phyloP scores from a whole-genome alignment of 2,888 invertebrate genomes.

The Sinentomon sp. region DNA sequence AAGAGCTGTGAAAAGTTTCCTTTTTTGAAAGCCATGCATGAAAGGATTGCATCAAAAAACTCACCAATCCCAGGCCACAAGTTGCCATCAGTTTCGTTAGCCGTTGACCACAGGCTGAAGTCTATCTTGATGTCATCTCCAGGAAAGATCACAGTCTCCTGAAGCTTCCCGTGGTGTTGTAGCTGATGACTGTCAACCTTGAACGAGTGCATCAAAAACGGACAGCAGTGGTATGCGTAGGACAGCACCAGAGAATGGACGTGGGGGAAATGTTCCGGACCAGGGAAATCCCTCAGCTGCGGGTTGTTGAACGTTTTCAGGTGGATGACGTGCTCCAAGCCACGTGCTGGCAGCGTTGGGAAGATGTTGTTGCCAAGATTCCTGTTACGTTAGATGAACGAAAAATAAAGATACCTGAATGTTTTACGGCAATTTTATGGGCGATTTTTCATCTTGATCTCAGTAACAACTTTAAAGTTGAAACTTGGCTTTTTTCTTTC shows the following conservation, averaged over 20 bases:
- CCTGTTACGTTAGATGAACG: constrained; percentile 26
- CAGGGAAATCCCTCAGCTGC: constrained; percentile 55
- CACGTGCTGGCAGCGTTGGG: constrained; percentile 48
- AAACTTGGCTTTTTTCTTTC: too few relatives aligned
- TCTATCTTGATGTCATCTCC: constrained; percentile 36
- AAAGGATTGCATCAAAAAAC: too few relatives aligned
- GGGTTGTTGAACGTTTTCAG: constrained; percentile 82
- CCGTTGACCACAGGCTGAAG: constrained; percentile 51
- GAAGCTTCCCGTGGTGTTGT: constrained; percentile 17
- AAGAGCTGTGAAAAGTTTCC: too few relatives aligned
- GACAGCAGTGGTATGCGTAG: constrained; percentile 90
- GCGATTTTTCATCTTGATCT: too few relatives aligned
- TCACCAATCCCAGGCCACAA: constrained; percentile 56
- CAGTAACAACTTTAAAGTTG: too few relatives aligned
- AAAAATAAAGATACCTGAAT: neutral
- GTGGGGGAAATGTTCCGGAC: constrained; percentile 55
- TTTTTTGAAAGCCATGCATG: too few relatives aligned
- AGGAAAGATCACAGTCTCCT: constrained; percentile 39
- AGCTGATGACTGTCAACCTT: neutral
- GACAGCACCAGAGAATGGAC: constrained; percentile 61
- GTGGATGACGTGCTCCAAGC: constrained; percentile 47
- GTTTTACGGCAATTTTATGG: too few relatives aligned
- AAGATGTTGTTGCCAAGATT: constrained; percentile 77
- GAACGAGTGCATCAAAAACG: constrained; percentile 33
- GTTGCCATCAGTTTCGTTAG: constrained; percentile 37